Base-by-base conservation (phyloP, 2,888 invertebrate genomes). In the Caenorhabditis sp. region DNA sequence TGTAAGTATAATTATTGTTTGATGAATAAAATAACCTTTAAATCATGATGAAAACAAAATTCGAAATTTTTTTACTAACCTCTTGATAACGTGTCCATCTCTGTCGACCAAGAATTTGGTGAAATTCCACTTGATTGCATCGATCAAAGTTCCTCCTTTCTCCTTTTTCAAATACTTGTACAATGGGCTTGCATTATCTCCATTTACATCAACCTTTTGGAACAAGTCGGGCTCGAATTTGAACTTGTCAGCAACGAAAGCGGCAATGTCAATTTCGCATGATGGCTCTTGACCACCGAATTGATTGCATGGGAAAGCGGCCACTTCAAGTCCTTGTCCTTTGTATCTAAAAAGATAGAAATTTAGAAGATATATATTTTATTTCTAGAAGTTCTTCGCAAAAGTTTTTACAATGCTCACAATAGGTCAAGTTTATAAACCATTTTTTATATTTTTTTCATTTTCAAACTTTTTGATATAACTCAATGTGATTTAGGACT, bases 261-360 rank as follows among this genome's bases (percentile, higher is more conserved):
- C 90, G 62, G 92, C 91, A 82, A 94, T 93, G 53, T 93, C 92
- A 52, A 90, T 90, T 8, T 91, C 90, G 61, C 91, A 90, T 31
- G 93, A 92, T 1, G 94, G 93, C 90, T 93, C 93, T 90, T 91
- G 84, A 72, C 88, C 86, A 38, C 89, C 90, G 85, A 94, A 94
- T 88, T 94, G 94, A 89, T 94, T 94, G 90, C 93, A 94, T 1
- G 94, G 94, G 89, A 94, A 94, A 17, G 92, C 93, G 60, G 94
- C 89, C 84, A 80, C 93, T 77, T 92, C 90, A 49, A 94, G 90
- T 74, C 94, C 90, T 90, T 92, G 91, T 85, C 93, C 93, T 56
- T 91, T 90, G 85, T 92, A 93, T 87, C 92, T 92, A 73, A 93
- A 82, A 91, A 91, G n/a, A n/a, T n/a, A n/a, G n/a, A n/a, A n/a